A percentile compares a stretch with the other conserved stretches of the same genome.
phyloP scores from a whole-genome alignment of 2,797 vertebrate species.

The Falco naumanni region DNA sequence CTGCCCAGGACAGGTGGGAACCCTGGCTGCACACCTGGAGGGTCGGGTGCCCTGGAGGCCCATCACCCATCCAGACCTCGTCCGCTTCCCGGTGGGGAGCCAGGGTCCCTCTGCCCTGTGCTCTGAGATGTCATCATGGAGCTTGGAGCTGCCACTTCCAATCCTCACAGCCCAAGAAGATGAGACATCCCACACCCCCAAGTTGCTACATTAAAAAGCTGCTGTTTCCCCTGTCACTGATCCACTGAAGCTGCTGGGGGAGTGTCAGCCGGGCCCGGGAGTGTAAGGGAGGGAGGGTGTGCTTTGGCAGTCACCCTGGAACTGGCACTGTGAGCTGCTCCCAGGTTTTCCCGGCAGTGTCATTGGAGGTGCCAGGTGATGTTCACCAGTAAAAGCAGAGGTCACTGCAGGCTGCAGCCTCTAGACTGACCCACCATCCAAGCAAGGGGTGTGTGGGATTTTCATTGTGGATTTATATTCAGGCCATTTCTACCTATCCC shows the following conservation, averaged over 20 bases:
- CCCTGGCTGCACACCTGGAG: background rate
- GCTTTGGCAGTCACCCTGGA: background rate
- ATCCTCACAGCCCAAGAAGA: background rate
- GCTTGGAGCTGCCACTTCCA: background rate
- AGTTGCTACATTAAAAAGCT: conserved; percentile 30
- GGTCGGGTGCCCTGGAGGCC: background rate
- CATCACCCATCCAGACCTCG: background rate
- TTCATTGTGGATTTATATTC: background rate
- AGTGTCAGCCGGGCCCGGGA: background rate
- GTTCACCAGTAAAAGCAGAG: background rate
- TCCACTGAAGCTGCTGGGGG: background rate
- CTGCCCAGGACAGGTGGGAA: background rate
- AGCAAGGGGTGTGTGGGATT: background rate
- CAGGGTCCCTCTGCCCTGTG: background rate
- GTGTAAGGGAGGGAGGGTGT: fast-evolving
- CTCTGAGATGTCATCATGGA: background rate
- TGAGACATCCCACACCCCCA: background rate
- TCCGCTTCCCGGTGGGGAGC: fast-evolving
- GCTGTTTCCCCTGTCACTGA: background rate
- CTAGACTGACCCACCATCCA: background rate
- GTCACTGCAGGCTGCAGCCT: background rate
- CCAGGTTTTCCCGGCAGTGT: background rate
- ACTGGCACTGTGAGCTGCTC: background rate
- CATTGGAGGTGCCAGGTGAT: background rate
- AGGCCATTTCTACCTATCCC: background rate